These are phyloP conservation scores for Xylota sylvarum DNA, from an alignment of 2,888 invertebrate species.

Conservation along the genomic window DNA sequence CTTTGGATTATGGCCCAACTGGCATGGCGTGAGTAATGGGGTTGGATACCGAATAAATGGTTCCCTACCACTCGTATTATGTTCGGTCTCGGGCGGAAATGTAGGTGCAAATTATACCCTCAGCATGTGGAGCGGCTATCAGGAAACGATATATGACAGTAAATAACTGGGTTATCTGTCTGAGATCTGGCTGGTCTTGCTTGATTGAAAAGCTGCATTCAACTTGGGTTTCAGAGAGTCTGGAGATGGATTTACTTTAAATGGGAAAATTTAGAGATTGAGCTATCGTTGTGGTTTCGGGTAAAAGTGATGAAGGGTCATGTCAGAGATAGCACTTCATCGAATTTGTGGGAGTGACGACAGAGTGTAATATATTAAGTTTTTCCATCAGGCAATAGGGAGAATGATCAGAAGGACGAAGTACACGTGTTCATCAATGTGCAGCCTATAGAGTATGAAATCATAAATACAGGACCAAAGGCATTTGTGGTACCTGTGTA, in stretches of 20 bases:
- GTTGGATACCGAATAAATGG: slow-evolving; percentile 59
- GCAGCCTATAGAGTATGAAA: no score
- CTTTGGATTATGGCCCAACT: slow-evolving; percentile 16
- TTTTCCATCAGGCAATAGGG: neutral
- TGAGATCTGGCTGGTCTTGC: slow-evolving; percentile 19
- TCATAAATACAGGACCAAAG: no score
- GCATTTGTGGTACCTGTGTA: no score
- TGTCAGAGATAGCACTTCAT: neutral
- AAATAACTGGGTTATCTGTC: slow-evolving; percentile 49
- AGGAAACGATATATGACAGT: slow-evolving; percentile 40
- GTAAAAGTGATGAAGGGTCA: neutral
- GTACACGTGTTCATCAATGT: no score
- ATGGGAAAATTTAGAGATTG: neutral
- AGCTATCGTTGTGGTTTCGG: neutral
- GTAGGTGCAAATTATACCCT: slow-evolving; percentile 67
- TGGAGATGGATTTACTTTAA: slow-evolving; percentile 9
- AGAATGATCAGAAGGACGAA: no score
- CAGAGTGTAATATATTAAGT: neutral
- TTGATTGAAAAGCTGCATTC: slow-evolving; percentile 22
- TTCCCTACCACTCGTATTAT: slow-evolving; percentile 56
- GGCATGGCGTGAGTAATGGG: slow-evolving; percentile 59
- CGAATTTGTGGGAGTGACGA: neutral
- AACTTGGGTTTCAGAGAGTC: neutral
- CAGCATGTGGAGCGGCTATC: slow-evolving; percentile 59
- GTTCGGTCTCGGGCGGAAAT: slow-evolving; percentile 18